These are phyloP conservation scores for Noctua fimbriata DNA, from an alignment of 2,888 invertebrate genomes.

Conservation along the genomic window DNA sequence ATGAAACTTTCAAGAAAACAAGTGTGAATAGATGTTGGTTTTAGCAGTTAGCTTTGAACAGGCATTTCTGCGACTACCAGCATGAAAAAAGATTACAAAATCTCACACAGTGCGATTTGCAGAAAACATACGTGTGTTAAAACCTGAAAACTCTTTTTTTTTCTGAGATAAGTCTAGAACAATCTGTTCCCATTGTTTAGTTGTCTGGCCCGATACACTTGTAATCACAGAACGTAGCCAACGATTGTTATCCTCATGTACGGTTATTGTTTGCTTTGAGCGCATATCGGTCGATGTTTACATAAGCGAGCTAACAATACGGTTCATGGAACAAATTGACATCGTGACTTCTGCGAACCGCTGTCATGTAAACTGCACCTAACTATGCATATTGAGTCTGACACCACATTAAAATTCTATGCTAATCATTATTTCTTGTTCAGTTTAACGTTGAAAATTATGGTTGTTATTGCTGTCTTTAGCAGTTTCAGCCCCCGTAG, in stretches of 20 bases:
- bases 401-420: constrained; percentile 34
- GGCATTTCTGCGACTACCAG: background rate
- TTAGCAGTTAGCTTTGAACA: constrained; percentile 29
- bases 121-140: background rate
- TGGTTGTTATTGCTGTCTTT: constrained; percentile 21
- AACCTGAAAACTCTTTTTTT: background rate
- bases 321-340: constrained; percentile 69
- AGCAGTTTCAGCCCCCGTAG: too few species aligned
- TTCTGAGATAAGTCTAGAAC: constrained; percentile 9
- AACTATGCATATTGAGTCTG: constrained; percentile 33
- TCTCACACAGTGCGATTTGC: background rate
- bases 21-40: constrained; percentile 20
- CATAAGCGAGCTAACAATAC: constrained; percentile 69
- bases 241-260: constrained; percentile 62
- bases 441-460: constrained; percentile 21
- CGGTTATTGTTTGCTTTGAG: constrained; percentile 66
- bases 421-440: constrained; percentile 31
- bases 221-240: constrained; percentile 54
- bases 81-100: background rate
- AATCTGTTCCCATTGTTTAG: constrained; percentile 15
- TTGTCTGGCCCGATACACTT: constrained; percentile 50
- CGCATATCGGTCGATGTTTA: constrained; percentile 68
- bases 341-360: constrained; percentile 66
- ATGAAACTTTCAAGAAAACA: constrained; percentile 47
- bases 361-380: constrained; percentile 58